Base-by-base conservation (phyloP, 2,797 vertebrate species). In the Pagetopsis macropterus region DNA sequence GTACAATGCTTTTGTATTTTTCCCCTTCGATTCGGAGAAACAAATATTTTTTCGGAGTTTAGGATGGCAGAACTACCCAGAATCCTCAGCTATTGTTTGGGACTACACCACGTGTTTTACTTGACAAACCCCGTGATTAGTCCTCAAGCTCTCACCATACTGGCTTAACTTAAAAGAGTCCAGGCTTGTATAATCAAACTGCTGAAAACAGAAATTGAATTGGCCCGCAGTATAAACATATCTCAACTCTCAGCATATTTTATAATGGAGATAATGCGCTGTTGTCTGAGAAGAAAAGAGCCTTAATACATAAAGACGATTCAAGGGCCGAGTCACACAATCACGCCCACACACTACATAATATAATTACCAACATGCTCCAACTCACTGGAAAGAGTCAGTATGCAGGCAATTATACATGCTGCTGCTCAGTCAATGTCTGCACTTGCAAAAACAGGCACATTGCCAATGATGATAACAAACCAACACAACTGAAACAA, bases 131-230 rank as follows among this genome's bases (percentile, higher is more conserved):
- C 23, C 23, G 23, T 23, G 23, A 23, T 23, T 23, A 23, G 23
- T 23, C 23, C 23, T 23, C 23, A 23, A 23, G 23, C 23, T 23
- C 23, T 23, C 23, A 23, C 14, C 74, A 79, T 3, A 68, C 40
- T 46, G 61, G 64, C 67, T 87, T 45, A 58, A 72, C 68, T 84
- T 70, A 64, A 84, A 79, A 78, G 66, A 74, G 49, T 67, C 40
- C 40, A 16, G 21, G 40, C 66, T 72, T 70, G 81, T 76, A 78
- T 83, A 90, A 84, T 86, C 70, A 89, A 85, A 89, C 72, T 79
- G 87, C 81, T 83, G 86, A 88, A 91, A 89, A 89, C 65, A 76
- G 46, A 91, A 88, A 91, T 87, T 86, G 56, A 90, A 92, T 91
- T 87, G 84, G 56, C 67, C 62, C 46, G 3, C 49, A 84, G 63